Percentiles rank a stretch among this genome's conserved stretches.
Evolutionary conservation across 2,888 invertebrate species (phyloP).

Genomic region (Sipunculus nudus): DNA sequence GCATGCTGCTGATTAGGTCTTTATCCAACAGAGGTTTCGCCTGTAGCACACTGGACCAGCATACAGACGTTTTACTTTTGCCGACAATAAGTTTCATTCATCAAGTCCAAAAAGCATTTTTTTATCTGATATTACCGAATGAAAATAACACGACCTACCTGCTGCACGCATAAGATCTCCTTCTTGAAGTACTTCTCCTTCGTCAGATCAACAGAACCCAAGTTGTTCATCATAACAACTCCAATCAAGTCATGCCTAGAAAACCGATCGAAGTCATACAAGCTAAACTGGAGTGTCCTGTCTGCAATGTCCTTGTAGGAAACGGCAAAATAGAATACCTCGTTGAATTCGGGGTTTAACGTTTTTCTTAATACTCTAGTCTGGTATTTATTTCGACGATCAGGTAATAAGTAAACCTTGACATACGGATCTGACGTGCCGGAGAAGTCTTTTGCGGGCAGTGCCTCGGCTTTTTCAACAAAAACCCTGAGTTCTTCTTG

Average conservation of each 20-base stretch:
- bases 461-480: slow-evolving; percentile 77
- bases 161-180: slow-evolving; percentile 77
- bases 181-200: no score
- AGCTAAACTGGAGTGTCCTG: slow-evolving; percentile 83
- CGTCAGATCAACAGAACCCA: no score
- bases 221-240: slow-evolving; percentile 82
- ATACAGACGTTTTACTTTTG: no score
- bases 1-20: no score
- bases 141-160: slow-evolving; percentile 43
- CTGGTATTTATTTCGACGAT: slow-evolving; percentile 74
- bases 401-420: slow-evolving; percentile 84
- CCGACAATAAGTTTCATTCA: no score
- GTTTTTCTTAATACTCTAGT: slow-evolving; percentile 77
- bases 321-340: slow-evolving; percentile 85
- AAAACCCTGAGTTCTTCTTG: slow-evolving; percentile 82
- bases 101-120: no score
- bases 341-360: slow-evolving; percentile 83
- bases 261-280: slow-evolving; percentile 89
- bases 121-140: no score
- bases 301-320: slow-evolving; percentile 79
- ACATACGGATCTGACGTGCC: slow-evolving; percentile 90
- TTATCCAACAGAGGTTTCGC: no score
- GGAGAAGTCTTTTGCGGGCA: slow-evolving; percentile 85
- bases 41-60: no score
- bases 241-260: slow-evolving; percentile 88